A percentile compares a stretch with the other conserved stretches of the same genome.
Conservation (phyloP, 1,140 invertebrate species). For the Ruditapes philippinarum region DNA sequence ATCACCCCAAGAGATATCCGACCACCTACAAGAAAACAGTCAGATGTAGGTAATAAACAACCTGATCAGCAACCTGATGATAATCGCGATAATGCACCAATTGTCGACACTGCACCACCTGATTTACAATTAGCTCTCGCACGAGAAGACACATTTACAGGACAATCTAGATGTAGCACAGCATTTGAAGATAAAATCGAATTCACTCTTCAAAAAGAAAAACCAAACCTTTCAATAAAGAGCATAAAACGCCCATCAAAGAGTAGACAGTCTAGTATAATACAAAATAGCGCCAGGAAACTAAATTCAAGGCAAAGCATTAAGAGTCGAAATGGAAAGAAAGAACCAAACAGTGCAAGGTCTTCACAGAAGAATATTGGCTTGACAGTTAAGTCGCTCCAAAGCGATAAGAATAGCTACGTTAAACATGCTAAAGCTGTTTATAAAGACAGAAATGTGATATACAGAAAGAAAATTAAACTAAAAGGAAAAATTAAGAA, state of each 20-base stretch:
- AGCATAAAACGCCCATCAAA: not conserved
- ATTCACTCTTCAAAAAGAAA: not conserved
- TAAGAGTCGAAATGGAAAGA: not conserved
- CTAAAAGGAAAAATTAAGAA: slow-evolving; percentile 24
- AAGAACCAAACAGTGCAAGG: not conserved
- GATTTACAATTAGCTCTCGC: slow-evolving; percentile 4
- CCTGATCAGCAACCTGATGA: not conserved
- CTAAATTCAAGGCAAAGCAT: not conserved
- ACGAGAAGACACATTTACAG: slow-evolving; percentile 9
- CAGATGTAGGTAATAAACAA: not conserved
- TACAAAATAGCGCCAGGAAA: not conserved
- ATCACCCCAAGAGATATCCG: slow-evolving; percentile 17
- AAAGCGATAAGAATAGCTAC: slow-evolving; percentile 20
- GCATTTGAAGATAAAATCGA: slow-evolving; percentile 18
- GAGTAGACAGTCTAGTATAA: not conserved
- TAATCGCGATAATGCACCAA: not conserved
- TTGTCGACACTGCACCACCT: not conserved
- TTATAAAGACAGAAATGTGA: not conserved
- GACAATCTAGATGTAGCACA: slow-evolving; percentile 35
- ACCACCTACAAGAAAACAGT: not conserved
- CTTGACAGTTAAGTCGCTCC: not conserved
- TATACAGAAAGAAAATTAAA: slow-evolving; percentile 30
- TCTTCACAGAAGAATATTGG: not conserved
- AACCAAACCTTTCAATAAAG: not conserved
- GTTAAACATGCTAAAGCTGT: slow-evolving; percentile 47